These are phyloP conservation scores for Trematocara unimaculatum DNA, from an alignment of 2,113 vertebrate genomes.

Conservation along the genomic window DNA sequence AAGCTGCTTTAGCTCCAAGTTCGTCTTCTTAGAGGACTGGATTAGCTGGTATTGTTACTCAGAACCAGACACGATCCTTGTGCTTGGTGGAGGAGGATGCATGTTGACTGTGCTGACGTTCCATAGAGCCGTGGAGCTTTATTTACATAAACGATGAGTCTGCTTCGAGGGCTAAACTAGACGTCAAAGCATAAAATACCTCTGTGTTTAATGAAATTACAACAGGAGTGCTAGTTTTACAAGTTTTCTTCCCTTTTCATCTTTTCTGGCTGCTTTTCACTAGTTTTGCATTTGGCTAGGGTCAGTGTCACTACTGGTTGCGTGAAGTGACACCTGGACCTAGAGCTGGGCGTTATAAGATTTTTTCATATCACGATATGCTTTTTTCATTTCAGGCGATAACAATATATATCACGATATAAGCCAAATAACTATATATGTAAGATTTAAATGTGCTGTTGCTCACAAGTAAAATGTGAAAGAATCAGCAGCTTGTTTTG, in stretches of 20 bases:
- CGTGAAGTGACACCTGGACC: background rate
- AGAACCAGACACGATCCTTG: background rate
- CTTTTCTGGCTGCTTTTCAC: background rate
- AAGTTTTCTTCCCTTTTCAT: background rate
- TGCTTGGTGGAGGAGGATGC: background rate
- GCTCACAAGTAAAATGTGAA: too few species aligned
- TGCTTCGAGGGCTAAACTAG: background rate
- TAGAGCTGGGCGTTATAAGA: too few species aligned
- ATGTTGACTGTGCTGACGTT: background rate
- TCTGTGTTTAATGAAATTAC: background rate
- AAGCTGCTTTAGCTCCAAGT: slow-evolving; percentile 13
- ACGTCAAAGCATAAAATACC: background rate
- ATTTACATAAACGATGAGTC: background rate
- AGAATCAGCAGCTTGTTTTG: too few species aligned
- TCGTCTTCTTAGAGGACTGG: background rate
- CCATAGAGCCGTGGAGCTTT: background rate
- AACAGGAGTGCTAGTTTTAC: background rate
- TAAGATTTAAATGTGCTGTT: too few species aligned
- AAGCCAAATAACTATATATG: too few species aligned
- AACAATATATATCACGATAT: too few species aligned
- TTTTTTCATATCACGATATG: too few species aligned
- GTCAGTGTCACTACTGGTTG: rapidly evolving
- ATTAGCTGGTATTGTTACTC: background rate
- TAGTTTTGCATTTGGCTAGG: background rate
- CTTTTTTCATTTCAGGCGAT: too few species aligned